Evolutionary conservation across 2,888 invertebrate species (phyloP).

Genomic region (Rhagium mordax): DNA sequence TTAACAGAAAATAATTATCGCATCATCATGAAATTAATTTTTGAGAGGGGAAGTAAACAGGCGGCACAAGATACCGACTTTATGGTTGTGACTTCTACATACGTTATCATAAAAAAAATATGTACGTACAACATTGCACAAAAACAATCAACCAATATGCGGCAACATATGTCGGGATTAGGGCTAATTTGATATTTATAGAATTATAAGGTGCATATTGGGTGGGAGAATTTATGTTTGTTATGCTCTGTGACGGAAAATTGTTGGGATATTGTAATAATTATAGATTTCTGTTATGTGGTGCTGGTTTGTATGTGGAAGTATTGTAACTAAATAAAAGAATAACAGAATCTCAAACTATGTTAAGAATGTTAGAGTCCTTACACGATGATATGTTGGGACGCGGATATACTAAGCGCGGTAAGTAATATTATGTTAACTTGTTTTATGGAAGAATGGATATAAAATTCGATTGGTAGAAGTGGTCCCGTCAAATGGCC

Average conservation of each 20-base stretch:
- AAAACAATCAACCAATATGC: conserved; percentile 24
- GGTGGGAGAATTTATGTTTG: not conserved
- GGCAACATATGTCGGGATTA: conserved; percentile 26
- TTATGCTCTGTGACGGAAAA: not conserved
- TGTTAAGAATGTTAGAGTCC: no score
- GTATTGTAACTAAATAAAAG: no score
- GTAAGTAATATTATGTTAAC: no score
- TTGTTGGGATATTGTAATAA: not conserved
- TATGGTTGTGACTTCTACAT: conserved; percentile 35
- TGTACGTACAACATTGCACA: conserved; percentile 15
- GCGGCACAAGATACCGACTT: conserved; percentile 19
- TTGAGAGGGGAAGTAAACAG: conserved; percentile 5
- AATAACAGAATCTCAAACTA: no score
- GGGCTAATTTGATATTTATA: not conserved
- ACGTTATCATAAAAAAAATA: conserved; percentile 25
- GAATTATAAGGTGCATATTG: not conserved
- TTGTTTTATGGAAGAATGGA: no score
- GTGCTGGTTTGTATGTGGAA: no score
- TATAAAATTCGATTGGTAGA: no score
- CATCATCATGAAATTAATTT: conserved; percentile 9
- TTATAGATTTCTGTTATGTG: no score
- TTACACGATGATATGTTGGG: no score
- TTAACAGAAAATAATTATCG: conserved; percentile 5
- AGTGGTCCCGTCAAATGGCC: no score
- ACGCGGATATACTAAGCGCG: no score